phyloP scores from a whole-genome alignment of 35 echinoderm and acorn worm species.

The Anneissia japonica region DNA sequence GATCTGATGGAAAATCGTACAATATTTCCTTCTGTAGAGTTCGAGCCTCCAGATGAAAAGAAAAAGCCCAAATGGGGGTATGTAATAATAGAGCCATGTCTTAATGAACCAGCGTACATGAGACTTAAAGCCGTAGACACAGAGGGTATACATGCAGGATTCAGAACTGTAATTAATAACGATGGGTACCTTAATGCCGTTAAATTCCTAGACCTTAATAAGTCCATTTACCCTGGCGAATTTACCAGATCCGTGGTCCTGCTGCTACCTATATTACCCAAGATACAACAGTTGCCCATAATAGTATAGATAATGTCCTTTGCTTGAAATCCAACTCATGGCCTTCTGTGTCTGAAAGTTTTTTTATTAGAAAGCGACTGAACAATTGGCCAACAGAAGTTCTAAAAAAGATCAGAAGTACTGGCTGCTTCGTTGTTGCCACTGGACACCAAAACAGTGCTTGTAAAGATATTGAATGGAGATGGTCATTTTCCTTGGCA shows the following conservation, averaged over 20 bases:
- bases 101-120: too few relatives aligned
- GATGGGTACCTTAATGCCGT: not conserved
- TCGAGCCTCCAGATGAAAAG: too few relatives aligned
- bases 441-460: not conserved
- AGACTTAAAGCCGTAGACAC: too few relatives aligned
- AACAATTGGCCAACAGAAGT: not conserved
- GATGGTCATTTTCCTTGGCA: not conserved
- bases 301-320: not conserved
- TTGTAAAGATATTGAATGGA: not conserved
- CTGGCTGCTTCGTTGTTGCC: not conserved
- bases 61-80: too few relatives aligned
- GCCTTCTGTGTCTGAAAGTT: not conserved
- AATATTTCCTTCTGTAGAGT: too few relatives aligned
- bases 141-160: not conserved
- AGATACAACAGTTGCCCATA: not conserved
- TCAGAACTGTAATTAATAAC: not conserved
- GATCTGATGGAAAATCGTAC: too few relatives aligned
- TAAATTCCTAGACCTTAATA: not conserved
- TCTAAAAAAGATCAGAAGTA: not conserved
- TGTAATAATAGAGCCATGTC: too few relatives aligned
- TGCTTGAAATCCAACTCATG: not conserved
- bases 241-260: not conserved
- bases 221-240: not conserved
- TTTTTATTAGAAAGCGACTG: not conserved
- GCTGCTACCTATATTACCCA: not conserved